Evolutionary conservation across 2,888 invertebrate genomes (phyloP).

Genomic region (Sinotaia quadrata): DNA sequence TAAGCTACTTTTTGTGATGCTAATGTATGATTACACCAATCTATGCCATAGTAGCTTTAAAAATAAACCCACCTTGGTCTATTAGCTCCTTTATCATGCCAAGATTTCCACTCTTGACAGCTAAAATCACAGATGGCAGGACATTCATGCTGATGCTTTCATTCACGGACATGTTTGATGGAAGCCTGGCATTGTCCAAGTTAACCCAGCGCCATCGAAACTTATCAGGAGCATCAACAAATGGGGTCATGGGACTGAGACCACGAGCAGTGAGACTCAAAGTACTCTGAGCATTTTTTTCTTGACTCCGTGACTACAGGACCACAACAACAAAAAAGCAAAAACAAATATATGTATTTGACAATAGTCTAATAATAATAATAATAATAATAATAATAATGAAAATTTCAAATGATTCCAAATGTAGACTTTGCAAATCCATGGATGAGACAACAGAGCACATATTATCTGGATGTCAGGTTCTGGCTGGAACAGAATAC

Average conservation of each 20-base stretch:
- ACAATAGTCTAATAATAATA: no score
- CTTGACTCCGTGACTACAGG: constrained; percentile 48
- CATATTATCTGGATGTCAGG: no score
- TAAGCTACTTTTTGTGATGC: no score
- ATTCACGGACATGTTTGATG: constrained; percentile 47
- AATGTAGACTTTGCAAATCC: no score
- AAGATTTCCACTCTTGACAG: constrained; percentile 63
- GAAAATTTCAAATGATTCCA: no score
- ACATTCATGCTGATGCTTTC: constrained; percentile 55
- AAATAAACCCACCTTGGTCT: constrained; percentile 61
- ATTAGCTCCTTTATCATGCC: constrained; percentile 59
- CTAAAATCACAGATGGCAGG: constrained; percentile 62
- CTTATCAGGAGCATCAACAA: constrained; percentile 69
- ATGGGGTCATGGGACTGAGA: constrained; percentile 71
- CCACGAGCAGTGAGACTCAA: constrained; percentile 66
- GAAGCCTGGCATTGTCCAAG: constrained; percentile 60
- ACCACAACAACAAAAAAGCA: background rate
- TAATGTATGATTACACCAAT: no score
- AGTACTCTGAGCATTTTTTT: constrained; percentile 54
- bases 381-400: no score
- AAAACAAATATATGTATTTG: background rate
- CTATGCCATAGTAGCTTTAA: no score
- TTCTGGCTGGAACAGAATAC: no score
- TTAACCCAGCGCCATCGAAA: constrained; percentile 69
- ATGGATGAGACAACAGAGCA: no score